Conservation (phyloP, 2,888 invertebrate species). For the Tetheella fluctuosa region DNA sequence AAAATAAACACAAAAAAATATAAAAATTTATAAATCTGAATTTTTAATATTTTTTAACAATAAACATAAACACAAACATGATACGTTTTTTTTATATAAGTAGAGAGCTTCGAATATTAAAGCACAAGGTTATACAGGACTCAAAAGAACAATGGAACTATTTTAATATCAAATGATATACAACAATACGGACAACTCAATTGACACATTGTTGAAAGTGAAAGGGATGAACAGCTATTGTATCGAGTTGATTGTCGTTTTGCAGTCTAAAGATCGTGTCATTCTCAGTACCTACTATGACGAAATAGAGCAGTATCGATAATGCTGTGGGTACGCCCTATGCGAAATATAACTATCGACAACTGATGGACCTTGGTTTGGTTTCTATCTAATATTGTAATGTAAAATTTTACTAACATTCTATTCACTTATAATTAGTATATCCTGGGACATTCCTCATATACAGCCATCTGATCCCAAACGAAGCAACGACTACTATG, state of each 20-base stretch:
- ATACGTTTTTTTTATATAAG: too few species aligned
- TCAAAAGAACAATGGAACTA: slow-evolving; percentile 38
- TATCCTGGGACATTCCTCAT: too few species aligned
- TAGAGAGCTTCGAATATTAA: not conserved
- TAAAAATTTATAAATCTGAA: too few species aligned
- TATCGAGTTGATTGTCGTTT: slow-evolving; percentile 60
- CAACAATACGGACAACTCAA: slow-evolving; percentile 56
- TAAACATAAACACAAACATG: too few species aligned
- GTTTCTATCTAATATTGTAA: slow-evolving; percentile 9
- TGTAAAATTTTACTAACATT: not conserved
- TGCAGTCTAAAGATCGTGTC: slow-evolving; percentile 72
- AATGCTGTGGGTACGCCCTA: slow-evolving; percentile 49
- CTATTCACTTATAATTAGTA: too few species aligned
- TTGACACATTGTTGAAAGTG: slow-evolving; percentile 74
- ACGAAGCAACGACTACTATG: too few species aligned
- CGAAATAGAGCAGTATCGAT: slow-evolving; percentile 61
- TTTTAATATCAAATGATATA: slow-evolving; percentile 38
- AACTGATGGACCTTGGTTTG: slow-evolving; percentile 22
- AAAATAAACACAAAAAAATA: too few species aligned
- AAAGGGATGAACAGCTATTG: slow-evolving; percentile 74
- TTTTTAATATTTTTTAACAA: too few species aligned
- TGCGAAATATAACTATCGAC: slow-evolving; percentile 14
- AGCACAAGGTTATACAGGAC: slow-evolving; percentile 11
- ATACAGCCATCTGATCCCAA: too few species aligned
- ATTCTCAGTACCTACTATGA: slow-evolving; percentile 73